phyloP scores from a whole-genome alignment of 2,113 vertebrate species.

The Myanophis thanlyinensis region DNA sequence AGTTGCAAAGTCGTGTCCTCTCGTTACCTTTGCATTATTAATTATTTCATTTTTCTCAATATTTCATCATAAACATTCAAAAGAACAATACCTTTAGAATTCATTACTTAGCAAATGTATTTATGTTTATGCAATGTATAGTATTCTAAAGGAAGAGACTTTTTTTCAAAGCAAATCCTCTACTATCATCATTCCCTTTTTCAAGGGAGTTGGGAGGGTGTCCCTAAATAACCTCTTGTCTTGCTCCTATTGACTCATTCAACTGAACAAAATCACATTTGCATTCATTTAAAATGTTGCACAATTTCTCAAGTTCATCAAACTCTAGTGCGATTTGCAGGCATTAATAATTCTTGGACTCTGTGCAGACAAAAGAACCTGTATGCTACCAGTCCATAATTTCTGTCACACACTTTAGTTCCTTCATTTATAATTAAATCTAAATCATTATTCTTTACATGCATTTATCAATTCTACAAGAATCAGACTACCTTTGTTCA shows the following conservation, averaged over 20 bases:
- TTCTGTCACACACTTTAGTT: neutral
- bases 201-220: neutral
- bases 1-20: too few relatives aligned
- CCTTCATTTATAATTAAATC: neutral
- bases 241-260: neutral
- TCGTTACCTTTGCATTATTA: neutral
- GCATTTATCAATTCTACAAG: neutral
- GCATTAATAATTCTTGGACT: neutral
- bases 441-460: neutral
- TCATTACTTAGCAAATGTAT: neutral
- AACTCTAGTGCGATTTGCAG: neutral
- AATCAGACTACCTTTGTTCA: neutral
- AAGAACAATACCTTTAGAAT: neutral
- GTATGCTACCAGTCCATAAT: neutral
- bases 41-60: neutral
- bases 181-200: neutral
- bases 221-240: neutral
- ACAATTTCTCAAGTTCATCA: neutral
- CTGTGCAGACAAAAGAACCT: neutral
- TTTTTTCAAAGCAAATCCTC: neutral
- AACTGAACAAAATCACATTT: neutral
- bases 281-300: neutral
- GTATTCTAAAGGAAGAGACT: neutral
- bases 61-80: neutral
- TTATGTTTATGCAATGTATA: neutral